These are phyloP conservation scores for Ips typographus DNA, from an alignment of 1,140 invertebrate genomes.

Conservation along the genomic window DNA sequence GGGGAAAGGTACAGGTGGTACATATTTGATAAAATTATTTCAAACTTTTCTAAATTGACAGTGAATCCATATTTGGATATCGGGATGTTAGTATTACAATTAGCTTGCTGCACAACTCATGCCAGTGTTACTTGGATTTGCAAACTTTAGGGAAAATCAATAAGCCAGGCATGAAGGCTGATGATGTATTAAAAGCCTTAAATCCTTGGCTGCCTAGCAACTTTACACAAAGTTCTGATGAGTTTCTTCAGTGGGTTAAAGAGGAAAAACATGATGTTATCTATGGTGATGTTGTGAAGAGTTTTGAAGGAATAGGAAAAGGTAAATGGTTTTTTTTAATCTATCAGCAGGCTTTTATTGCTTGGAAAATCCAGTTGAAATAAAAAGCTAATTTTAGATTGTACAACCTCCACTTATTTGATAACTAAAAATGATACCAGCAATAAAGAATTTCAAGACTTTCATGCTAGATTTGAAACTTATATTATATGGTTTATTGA, in stretches of 20 bases:
- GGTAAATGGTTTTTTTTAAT: background rate
- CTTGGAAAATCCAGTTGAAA: background rate
- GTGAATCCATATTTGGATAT: constrained; percentile 93
- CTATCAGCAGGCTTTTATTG: constrained; percentile 4
- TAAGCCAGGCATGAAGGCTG: constrained; percentile 68
- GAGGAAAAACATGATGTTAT: constrained; percentile 62
- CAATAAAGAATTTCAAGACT: constrained; percentile 72
- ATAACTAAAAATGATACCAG: constrained; percentile 75
- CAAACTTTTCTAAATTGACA: constrained; percentile 28
- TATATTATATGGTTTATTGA: constrained; percentile 96
- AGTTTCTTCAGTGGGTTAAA: constrained; percentile 65
- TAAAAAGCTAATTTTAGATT: constrained; percentile 43
- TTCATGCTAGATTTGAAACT: constrained; percentile 84
- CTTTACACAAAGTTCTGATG: constrained; percentile 67
- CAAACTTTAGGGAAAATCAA: constrained; percentile 65
- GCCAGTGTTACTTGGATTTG: constrained; percentile 72
- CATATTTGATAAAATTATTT: background rate
- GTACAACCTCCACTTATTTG: constrained; percentile 69
- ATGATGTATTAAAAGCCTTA: constrained; percentile 74
- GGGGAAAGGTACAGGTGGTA: constrained; percentile 63
- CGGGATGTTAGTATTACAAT: constrained; percentile 77
- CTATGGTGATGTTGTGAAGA: constrained; percentile 32
- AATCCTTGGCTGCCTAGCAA: constrained; percentile 59
- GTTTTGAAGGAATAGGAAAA: background rate
- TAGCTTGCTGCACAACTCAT: constrained; percentile 78